Evolutionary conservation across 2,888 invertebrate genomes (phyloP).

Genomic region (Dasypolia templi): DNA sequence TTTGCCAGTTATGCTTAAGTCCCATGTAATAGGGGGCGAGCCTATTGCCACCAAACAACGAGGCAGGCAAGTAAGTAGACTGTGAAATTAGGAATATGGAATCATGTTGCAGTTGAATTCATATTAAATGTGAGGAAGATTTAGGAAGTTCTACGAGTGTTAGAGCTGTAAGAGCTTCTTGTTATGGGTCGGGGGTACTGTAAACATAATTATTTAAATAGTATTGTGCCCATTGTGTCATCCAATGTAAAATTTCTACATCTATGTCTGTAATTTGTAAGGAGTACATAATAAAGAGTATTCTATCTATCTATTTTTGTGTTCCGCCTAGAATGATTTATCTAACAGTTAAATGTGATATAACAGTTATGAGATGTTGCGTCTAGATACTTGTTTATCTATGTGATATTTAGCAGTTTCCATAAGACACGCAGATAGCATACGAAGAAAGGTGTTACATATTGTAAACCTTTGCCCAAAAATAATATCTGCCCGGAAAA

Average conservation of each 20-base stretch:
- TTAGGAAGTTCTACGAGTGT: conserved; percentile 1
- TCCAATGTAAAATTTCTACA: too few species aligned
- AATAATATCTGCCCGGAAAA: background rate
- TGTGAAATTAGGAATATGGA: background rate
- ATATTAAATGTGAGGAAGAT: conserved; percentile 18
- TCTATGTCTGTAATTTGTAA: too few species aligned
- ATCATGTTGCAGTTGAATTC: conserved; percentile 3
- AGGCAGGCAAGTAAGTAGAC: too few species aligned
- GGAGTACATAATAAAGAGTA: too few species aligned
- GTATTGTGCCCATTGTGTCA: too few species aligned
- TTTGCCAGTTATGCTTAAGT: too few species aligned
- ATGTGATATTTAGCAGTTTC: background rate
- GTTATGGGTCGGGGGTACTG: background rate
- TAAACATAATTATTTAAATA: background rate
- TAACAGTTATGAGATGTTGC: too few species aligned
- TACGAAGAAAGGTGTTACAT: background rate
- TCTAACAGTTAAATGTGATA: background rate
- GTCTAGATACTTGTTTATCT: background rate
- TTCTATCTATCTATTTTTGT: too few species aligned
- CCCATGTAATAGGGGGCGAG: too few species aligned
- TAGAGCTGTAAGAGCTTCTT: background rate
- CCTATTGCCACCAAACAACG: too few species aligned
- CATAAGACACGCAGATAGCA: background rate
- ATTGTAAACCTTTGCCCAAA: too few species aligned
- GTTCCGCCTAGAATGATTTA: too few species aligned